Evolutionary conservation across 2,888 invertebrate species (phyloP).

Genomic region (Melitaea athalia): DNA sequence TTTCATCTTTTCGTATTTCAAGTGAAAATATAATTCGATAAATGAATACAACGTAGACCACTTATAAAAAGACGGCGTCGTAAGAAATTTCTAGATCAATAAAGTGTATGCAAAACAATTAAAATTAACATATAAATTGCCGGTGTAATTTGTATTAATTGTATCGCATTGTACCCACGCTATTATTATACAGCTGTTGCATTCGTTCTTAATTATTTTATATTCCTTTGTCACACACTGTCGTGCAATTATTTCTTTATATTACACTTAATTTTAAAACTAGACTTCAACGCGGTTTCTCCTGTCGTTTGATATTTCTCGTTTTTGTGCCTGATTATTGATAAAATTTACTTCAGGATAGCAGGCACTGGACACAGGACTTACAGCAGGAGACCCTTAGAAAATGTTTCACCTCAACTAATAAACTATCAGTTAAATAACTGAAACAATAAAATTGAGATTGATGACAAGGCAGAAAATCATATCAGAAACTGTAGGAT

Average conservation of each 20-base stretch:
- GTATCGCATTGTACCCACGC: constrained; percentile 20
- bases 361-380: too few species aligned
- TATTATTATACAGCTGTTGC: constrained; percentile 24
- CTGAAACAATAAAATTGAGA: too few species aligned
- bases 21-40: not conserved
- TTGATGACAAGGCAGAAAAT: too few species aligned
- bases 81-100: constrained; percentile 3
- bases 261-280: not conserved
- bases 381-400: too few species aligned
- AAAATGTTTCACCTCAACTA: too few species aligned
- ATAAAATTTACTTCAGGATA: too few species aligned
- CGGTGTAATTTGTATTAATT: constrained; percentile 37
- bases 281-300: too few species aligned
- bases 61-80: not conserved
- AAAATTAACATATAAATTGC: constrained; percentile 38
- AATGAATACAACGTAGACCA: not conserved
- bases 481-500: too few species aligned
- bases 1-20: too few species aligned
- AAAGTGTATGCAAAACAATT: constrained; percentile 26
- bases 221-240: constrained; percentile 1
- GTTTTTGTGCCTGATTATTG: too few species aligned
- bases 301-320: too few species aligned
- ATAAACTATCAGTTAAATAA: too few species aligned
- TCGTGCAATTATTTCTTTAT: not conserved
- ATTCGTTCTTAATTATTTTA: constrained; percentile 14